phyloP scores from a whole-genome alignment of 2,113 vertebrate genomes.

The Scopus umbretta region DNA sequence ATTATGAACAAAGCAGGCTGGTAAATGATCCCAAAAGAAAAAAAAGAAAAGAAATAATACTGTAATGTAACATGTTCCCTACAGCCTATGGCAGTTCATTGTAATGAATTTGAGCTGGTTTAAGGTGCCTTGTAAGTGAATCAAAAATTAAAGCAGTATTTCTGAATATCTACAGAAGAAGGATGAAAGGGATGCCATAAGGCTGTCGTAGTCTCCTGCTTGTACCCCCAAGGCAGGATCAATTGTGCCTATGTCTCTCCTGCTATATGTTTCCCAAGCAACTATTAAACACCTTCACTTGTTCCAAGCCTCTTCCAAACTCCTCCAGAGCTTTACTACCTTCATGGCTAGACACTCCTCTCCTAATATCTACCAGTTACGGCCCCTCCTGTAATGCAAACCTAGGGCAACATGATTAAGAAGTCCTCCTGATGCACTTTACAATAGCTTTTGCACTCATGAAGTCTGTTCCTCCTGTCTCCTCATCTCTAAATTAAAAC shows the following conservation, averaged over 20 bases:
- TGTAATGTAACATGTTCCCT: not conserved
- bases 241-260: not conserved
- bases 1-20: not conserved
- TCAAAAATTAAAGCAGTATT: not conserved
- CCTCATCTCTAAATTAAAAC: not conserved
- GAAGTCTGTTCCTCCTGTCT: not conserved
- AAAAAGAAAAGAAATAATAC: not conserved
- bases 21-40: not conserved
- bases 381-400: not conserved
- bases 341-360: not conserved
- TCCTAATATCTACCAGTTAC: not conserved
- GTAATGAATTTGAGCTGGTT: not conserved
- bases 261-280: not conserved
- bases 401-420: not conserved
- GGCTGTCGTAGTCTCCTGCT: not conserved
- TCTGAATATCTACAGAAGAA: not conserved
- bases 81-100: not conserved
- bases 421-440: not conserved
- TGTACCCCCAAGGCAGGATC: not conserved
- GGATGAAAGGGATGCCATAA: not conserved
- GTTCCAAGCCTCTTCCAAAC: not conserved
- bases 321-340: not conserved
- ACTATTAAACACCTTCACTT: not conserved
- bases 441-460: not conserved
- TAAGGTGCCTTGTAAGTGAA: not conserved